phyloP scores from a whole-genome alignment of 2,888 invertebrate species.

The Ctenicera cuprea region DNA sequence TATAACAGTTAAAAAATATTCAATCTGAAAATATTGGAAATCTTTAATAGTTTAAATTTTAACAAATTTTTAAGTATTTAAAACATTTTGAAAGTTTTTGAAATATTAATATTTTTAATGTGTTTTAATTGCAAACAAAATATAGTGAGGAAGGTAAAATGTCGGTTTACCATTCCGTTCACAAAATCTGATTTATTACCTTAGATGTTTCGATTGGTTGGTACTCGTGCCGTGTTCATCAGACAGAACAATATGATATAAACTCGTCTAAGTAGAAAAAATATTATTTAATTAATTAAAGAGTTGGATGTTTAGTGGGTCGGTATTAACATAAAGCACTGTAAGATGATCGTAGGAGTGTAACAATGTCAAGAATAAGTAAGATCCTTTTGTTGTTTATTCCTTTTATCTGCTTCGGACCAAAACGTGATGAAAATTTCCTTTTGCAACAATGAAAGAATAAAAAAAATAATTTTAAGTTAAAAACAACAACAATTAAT shows the following conservation, averaged over 20 bases:
- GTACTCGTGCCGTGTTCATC: conserved; percentile 6
- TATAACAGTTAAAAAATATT: too few species aligned
- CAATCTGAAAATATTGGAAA: too few species aligned
- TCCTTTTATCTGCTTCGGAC: conserved; percentile 6
- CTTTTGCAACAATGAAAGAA: too few species aligned
- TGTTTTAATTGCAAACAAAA: too few species aligned
- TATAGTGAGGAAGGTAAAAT: too few species aligned
- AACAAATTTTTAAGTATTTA: too few species aligned
- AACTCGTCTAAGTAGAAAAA: conserved; percentile 31
- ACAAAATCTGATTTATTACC: too few species aligned
- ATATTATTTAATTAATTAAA: conserved; percentile 36
- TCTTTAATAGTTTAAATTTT: too few species aligned
- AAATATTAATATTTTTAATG: too few species aligned
- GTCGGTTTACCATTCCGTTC: too few species aligned
- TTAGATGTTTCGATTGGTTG: background rate
- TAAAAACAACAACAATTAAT: background rate
- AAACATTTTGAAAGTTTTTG: too few species aligned
- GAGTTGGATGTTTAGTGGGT: conserved; percentile 33
- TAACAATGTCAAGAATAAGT: conserved; percentile 31
- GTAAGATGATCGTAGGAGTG: conserved; percentile 31
- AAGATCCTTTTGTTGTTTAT: conserved; percentile 16
- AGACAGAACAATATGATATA: conserved; percentile 33
- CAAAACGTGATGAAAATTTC: background rate
- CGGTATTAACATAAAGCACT: conserved; percentile 35
- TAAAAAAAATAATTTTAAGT: background rate